These are phyloP conservation scores for Sinotaia quadrata DNA, from an alignment of 2,888 invertebrate genomes.

Conservation along the genomic window DNA sequence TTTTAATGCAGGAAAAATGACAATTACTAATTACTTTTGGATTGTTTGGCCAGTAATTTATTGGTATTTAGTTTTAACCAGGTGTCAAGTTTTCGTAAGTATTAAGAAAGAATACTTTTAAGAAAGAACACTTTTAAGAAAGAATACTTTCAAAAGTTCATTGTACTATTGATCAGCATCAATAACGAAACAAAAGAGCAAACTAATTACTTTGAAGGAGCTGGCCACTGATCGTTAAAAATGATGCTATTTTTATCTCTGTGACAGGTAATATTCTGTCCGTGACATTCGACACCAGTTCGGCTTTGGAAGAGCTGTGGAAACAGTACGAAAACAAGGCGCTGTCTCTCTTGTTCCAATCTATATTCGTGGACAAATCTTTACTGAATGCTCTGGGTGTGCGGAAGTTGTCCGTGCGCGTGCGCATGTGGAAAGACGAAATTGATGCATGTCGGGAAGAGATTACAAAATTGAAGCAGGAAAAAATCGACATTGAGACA, in stretches of 20 bases:
- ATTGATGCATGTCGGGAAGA: constrained; percentile 52
- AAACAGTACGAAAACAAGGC: constrained; percentile 42
- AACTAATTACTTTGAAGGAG: too few species aligned
- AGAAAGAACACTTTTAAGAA: too few species aligned
- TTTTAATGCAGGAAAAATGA: too few species aligned
- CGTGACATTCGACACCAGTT: constrained; percentile 51
- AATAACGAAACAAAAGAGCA: too few species aligned
- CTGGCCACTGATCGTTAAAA: too few species aligned
- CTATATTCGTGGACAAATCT: constrained; percentile 48
- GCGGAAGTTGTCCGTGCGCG: constrained; percentile 47
- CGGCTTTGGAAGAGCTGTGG: constrained; percentile 52
- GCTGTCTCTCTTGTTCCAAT: constrained; percentile 48
- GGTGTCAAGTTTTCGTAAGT: too few species aligned
- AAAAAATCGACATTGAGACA: background rate
- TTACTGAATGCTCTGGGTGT: constrained; percentile 44
- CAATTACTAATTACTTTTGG: too few species aligned
- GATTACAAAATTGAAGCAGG: constrained; percentile 21
- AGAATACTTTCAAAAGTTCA: too few species aligned
- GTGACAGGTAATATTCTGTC: constrained; percentile 55
- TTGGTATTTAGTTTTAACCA: too few species aligned
- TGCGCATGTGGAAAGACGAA: constrained; percentile 61
- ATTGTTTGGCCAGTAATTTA: too few species aligned
- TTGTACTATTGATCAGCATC: too few species aligned
- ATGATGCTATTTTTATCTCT: background rate
- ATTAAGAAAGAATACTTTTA: too few species aligned